phyloP scores from a whole-genome alignment of 2,113 vertebrate species.

The Hippocampus abdominalis region DNA sequence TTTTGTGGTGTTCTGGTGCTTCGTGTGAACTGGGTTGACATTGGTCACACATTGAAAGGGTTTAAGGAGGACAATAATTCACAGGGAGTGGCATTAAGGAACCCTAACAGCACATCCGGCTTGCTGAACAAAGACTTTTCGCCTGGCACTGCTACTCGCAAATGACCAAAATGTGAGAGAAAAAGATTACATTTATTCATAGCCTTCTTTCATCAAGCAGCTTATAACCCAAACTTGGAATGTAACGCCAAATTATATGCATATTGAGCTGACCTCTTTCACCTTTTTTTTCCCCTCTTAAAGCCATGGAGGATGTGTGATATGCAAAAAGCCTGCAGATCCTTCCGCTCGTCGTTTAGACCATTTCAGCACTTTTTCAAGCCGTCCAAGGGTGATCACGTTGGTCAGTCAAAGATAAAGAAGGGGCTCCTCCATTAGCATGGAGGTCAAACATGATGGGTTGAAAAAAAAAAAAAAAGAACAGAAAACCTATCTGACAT shows the following conservation, averaged over 20 bases:
- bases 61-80: conserved; percentile 49
- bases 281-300: conserved; percentile 55
- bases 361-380: conserved; percentile 69
- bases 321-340: conserved; percentile 66
- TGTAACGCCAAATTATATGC: conserved; percentile 72
- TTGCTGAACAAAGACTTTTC: conserved; percentile 60
- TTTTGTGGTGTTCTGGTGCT: conserved; percentile 6
- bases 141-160: conserved; percentile 45
- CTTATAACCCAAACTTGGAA: conserved; percentile 69
- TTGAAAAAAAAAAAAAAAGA: not conserved
- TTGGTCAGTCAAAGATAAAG: conserved; percentile 59
- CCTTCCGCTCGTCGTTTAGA: conserved; percentile 63
- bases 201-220: conserved; percentile 70
- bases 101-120: conserved; percentile 47
- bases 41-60: conserved; percentile 18
- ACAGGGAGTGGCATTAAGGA: conserved; percentile 42
- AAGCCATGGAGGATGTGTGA: conserved; percentile 62
- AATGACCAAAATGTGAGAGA: conserved; percentile 60
- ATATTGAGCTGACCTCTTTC: conserved; percentile 70
- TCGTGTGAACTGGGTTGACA: conserved; percentile 1
- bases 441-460: conserved; percentile 41
- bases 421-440: conserved; percentile 44
- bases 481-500: conserved; percentile 19
- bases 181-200: conserved; percentile 73
- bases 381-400: conserved; percentile 53